phyloP scores from a whole-genome alignment of 2,113 vertebrate species.

The Cavia aperea region DNA sequence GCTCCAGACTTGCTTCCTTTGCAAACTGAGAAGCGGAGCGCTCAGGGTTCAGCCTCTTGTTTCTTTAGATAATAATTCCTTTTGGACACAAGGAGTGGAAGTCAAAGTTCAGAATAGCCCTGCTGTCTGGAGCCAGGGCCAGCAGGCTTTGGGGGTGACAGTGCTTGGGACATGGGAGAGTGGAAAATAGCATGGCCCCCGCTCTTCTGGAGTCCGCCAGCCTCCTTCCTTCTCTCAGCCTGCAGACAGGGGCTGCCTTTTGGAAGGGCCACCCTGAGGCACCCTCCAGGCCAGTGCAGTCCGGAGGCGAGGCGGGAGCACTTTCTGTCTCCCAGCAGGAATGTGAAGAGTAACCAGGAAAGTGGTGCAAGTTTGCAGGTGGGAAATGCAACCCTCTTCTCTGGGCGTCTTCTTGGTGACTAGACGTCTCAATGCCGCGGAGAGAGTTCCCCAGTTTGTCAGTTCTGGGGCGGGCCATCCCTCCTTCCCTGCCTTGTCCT shows the following conservation, averaged over 20 bases:
- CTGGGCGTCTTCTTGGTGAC: neutral
- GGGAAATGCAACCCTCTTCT: neutral
- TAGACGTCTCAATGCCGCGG: neutral
- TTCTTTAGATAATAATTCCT: neutral
- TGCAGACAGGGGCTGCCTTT: rapidly evolving
- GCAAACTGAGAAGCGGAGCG: neutral
- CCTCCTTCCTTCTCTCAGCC: neutral
- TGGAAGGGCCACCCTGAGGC: neutral
- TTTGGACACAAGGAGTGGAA: neutral
- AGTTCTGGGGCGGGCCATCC: neutral
- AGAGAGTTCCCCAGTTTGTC: neutral
- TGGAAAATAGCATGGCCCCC: rapidly evolving
- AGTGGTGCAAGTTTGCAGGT: neutral
- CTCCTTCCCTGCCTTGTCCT: neutral
- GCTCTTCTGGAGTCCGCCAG: neutral
- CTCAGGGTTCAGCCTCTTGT: neutral
- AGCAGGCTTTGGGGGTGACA: neutral
- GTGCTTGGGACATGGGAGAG: neutral
- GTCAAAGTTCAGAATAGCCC: neutral
- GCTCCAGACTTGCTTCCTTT: neutral
- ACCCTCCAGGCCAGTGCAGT: neutral
- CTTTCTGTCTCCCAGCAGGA: neutral
- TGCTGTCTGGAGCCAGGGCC: neutral
- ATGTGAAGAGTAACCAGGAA: neutral
- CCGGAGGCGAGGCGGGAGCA: neutral